Percentiles rank a stretch among this genome's conserved stretches.
Evolutionary conservation across 2,113 vertebrate species (phyloP).

Genomic region (Anas platyrhynchos): DNA sequence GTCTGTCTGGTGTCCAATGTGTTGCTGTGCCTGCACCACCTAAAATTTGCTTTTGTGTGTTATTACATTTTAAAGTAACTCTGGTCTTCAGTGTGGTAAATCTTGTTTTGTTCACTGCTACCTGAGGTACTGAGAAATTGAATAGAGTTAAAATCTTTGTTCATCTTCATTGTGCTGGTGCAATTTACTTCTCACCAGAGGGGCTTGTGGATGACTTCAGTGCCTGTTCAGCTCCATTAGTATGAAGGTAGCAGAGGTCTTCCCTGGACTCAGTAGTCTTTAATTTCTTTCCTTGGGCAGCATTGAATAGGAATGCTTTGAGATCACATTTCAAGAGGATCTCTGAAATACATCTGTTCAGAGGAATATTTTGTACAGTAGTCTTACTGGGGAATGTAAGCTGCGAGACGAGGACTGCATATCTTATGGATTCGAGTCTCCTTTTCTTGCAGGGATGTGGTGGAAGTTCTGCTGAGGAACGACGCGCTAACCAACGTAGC

Average conservation of each 20-base stretch:
- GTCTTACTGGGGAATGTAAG: background rate
- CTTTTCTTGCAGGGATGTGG: constrained; percentile 87
- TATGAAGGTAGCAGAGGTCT: background rate
- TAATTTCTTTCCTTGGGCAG: background rate
- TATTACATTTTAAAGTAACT: background rate
- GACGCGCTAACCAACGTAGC: constrained; percentile 96
- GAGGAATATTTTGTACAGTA: background rate
- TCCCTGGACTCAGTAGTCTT: background rate
- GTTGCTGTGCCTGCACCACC: background rate
- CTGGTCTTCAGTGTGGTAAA: background rate
- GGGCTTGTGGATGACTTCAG: background rate
- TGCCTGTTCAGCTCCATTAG: background rate
- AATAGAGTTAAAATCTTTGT: background rate
- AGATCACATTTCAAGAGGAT: background rate
- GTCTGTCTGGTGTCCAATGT: background rate
- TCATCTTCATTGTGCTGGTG: background rate
- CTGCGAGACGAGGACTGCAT: background rate
- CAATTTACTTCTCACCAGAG: background rate
- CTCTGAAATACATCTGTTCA: background rate
- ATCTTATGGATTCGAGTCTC: background rate
- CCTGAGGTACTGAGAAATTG: background rate
- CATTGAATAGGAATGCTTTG: background rate
- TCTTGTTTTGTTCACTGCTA: background rate
- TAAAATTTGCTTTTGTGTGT: background rate
- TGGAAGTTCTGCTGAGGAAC: constrained; percentile 92